These are phyloP conservation scores for Phycodurus eques DNA, from an alignment of 2,113 vertebrate genomes.

Conservation along the genomic window DNA sequence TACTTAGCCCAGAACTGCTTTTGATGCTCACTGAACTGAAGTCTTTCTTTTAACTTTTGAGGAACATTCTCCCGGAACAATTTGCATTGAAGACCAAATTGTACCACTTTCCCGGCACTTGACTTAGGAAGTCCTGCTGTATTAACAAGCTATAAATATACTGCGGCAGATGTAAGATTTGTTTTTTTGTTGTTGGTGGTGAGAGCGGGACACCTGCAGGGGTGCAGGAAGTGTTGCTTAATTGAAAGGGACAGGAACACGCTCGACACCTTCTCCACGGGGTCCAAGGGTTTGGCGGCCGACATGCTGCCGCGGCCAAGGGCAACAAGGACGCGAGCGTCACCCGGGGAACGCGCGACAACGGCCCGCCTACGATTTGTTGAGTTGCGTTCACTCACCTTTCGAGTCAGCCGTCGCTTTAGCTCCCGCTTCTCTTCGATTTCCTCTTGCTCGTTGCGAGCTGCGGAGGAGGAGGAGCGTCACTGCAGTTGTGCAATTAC, in stretches of 20 bases:
- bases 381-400: constrained; percentile 76
- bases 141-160: not conserved
- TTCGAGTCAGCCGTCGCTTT: constrained; percentile 89
- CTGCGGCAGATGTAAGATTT: constrained; percentile 15
- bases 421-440: constrained; percentile 98
- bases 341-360: constrained; percentile 20
- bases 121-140: not conserved
- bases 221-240: constrained; percentile 48
- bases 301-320: constrained; percentile 44
- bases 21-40: not conserved
- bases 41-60: not conserved
- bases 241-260: constrained; percentile 46
- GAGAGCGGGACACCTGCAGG: constrained; percentile 35
- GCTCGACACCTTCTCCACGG: constrained; percentile 46
- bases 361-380: not conserved
- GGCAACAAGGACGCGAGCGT: constrained; percentile 44
- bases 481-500: constrained; percentile 9
- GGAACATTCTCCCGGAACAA: not conserved
- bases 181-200: constrained; percentile 1
- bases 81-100: not conserved
- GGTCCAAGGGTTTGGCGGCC: constrained; percentile 46
- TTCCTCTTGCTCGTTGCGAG: constrained; percentile 95
- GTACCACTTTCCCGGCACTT: not conserved
- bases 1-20: too few species aligned
- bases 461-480: constrained; percentile 71